Conservation (phyloP, 1,140 invertebrate genomes). For the Dufourea novaeangliae region DNA sequence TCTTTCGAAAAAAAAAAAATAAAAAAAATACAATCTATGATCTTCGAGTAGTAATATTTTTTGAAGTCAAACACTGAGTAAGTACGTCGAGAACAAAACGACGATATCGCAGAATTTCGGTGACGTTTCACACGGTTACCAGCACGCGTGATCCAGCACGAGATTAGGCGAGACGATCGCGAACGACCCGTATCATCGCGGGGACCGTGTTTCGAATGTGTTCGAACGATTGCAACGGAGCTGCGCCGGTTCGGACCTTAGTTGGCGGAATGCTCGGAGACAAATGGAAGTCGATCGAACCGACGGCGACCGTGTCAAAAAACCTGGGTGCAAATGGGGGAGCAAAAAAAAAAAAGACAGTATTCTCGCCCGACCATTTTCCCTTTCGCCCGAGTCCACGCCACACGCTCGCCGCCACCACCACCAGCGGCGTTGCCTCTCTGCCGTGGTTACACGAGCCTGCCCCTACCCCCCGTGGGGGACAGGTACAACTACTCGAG, state of each 20-base stretch:
- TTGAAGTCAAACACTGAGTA: background rate
- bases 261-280: conserved; percentile 64
- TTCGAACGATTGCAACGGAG: conserved; percentile 42
- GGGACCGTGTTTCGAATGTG: too few species aligned
- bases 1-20: background rate
- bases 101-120: background rate
- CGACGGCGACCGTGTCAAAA: conserved; percentile 74
- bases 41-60: background rate
- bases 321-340: conserved; percentile 67
- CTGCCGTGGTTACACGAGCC: conserved; percentile 9
- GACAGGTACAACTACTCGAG: conserved; percentile 27
- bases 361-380: conserved; percentile 73
- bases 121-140: too few species aligned
- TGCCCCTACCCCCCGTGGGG: conserved; percentile 44
- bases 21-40: too few species aligned
- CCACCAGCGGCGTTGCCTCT: conserved; percentile 23
- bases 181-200: conserved; percentile 40
- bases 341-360: conserved; percentile 74
- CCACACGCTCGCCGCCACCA: conserved; percentile 56
- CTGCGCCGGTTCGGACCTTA: conserved; percentile 60
- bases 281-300: conserved; percentile 79
- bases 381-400: conserved; percentile 76
- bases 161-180: conserved; percentile 19
- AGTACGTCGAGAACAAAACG: too few species aligned
- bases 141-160: background rate